phyloP scores from a whole-genome alignment of 35 echinoderm and acorn worm species.

The Eucidaris tribuloides region DNA sequence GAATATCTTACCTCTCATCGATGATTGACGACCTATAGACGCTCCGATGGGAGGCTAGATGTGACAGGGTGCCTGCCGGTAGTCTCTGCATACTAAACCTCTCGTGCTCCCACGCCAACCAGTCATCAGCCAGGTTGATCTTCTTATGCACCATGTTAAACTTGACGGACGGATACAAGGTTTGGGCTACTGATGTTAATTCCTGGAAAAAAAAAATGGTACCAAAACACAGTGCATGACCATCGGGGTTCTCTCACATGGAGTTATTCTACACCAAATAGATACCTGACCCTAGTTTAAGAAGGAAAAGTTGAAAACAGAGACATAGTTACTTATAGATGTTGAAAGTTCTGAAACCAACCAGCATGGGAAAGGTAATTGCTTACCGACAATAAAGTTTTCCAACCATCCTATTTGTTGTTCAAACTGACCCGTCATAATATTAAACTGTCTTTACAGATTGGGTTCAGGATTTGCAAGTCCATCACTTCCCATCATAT shows the following conservation, averaged over 20 bases:
- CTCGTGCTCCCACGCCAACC: constrained; percentile 97
- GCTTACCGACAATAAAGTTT: not conserved
- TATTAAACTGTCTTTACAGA: no score
- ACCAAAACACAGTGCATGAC: no score
- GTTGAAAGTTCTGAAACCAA: not conserved
- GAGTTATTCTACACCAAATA: no score
- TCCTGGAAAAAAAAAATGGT: constrained; percentile 46
- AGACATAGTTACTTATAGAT: not conserved
- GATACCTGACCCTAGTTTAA: no score
- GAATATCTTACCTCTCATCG: constrained; percentile 93
- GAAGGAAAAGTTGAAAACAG: no score
- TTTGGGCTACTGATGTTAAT: constrained; percentile 39
- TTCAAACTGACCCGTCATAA: no score
- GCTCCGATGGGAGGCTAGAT: constrained; percentile 57
- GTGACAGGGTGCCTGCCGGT: constrained; percentile 78
- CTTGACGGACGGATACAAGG: constrained; percentile 77
- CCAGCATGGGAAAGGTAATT: not conserved
- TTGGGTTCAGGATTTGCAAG: no score
- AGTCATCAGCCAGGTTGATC: constrained; percentile 94
- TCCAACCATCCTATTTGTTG: no score
- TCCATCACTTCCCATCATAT: no score
- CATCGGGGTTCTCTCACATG: no score
- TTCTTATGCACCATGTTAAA: constrained; percentile 98
- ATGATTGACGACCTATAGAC: constrained; percentile 47
- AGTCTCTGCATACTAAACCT: constrained; percentile 87